Base-by-base conservation (phyloP, 2,797 vertebrate genomes). In the Rhincodon typus region DNA sequence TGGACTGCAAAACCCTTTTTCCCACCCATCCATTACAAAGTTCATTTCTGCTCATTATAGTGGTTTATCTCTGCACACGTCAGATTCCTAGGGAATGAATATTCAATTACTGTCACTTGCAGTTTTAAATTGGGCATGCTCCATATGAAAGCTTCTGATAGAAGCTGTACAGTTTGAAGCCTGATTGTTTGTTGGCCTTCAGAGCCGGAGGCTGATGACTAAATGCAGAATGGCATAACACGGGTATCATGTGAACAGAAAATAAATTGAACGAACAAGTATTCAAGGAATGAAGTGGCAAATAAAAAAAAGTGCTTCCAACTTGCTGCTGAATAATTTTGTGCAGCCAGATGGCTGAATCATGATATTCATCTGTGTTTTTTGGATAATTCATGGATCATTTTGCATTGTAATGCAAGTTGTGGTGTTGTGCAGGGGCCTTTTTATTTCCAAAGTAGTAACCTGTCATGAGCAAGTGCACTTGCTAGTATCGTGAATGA, bases 371-470 rank as follows among this genome's bases (percentile, higher is more conserved):
- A 66, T 62, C 88, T 66, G 53, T 25, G 42, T 34, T 1, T 91
- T 91, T 91, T 91, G 57, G 88, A 91, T 91, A 62, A 93, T 69
- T 91, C 38, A n/a, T 93, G 90, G 69, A 93, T 19, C 82, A 84
- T 84, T 46, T 84, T 21, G 42, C 82, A 84, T 46, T 84, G 42
- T 2, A 1, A 84, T 84, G 6, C 79, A 67, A 93, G n/a, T 93
- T 67, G 90, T 62, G 12, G 13, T 2, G 23, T 38, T 42, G 7
- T 67, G 30, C 57, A 38, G 66, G 62, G n/a, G 25, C 38, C 62
- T 66, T n/a, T 93, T 62, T 91, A n/a, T 66, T 91, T 91, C 13
- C 34, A 91, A 38, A 67, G 34, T n/a, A 79, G 67, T 67, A 74
- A 74, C 25, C 27, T 72, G 70, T 72, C n/a, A 82, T 42, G 1